Percentiles rank a stretch among this genome's conserved stretches.
These are phyloP conservation scores for Trachymyrmex septentrionalis DNA, from an alignment of 1,140 invertebrate species.

Conservation along the genomic window DNA sequence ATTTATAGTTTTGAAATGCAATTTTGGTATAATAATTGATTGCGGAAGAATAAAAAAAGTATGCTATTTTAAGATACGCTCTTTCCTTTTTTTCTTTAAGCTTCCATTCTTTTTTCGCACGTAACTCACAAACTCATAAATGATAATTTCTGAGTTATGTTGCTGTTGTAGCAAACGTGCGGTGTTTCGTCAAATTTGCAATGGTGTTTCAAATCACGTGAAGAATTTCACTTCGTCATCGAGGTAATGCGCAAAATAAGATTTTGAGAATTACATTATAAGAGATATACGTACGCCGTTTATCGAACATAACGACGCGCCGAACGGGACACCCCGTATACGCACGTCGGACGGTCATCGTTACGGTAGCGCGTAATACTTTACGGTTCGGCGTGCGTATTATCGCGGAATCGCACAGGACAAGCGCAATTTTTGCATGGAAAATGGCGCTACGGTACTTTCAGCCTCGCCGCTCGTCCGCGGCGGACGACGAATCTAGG, in stretches of 20 bases:
- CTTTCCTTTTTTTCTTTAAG: too few relatives aligned
- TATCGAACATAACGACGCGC: conserved; percentile 1
- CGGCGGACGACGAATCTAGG: conserved; percentile 77
- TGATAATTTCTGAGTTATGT: too few relatives aligned
- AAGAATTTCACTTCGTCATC: background rate
- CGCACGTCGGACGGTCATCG: conserved; percentile 81
- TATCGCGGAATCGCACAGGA: conserved; percentile 81
- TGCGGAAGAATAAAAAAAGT: too few relatives aligned
- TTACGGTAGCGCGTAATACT: conserved; percentile 86
- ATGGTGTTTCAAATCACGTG: background rate
- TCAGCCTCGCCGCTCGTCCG: conserved; percentile 73
- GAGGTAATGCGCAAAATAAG: background rate
- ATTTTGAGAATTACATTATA: conserved; percentile 2
- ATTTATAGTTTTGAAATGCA: too few relatives aligned
- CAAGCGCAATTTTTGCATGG: conserved; percentile 80
- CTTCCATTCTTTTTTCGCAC: too few relatives aligned
- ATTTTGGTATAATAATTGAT: too few relatives aligned
- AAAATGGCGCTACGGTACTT: conserved; percentile 81
- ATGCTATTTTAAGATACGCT: too few relatives aligned
- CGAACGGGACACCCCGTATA: conserved; percentile 81
- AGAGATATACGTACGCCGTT: background rate
- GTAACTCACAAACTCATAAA: too few relatives aligned
- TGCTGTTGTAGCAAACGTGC: too few relatives aligned
- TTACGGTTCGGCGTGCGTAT: conserved; percentile 84
- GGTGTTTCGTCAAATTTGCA: background rate